phyloP scores from a whole-genome alignment of 2,113 vertebrate genomes.

The Agapornis roseicollis region DNA sequence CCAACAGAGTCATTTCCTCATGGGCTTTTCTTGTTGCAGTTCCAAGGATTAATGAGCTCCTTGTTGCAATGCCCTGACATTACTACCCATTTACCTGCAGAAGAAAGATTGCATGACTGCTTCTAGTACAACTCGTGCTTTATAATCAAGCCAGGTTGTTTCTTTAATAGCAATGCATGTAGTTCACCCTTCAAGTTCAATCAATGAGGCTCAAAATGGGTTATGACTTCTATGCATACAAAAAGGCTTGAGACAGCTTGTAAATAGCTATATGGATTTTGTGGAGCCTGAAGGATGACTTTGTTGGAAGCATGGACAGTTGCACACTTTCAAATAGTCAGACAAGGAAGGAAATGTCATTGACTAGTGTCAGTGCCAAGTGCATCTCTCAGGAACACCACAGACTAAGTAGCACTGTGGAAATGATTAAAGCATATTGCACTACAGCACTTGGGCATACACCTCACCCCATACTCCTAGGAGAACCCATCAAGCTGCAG shows the following conservation, averaged over 20 bases:
- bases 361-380: not conserved
- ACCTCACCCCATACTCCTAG: not conserved
- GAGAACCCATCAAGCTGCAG: not conserved
- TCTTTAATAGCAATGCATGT: not conserved
- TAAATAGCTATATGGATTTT: not conserved
- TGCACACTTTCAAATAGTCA: not conserved
- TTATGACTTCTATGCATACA: not conserved
- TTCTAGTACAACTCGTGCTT: not conserved
- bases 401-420: not conserved
- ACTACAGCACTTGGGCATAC: not conserved
- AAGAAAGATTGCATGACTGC: not conserved
- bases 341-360: not conserved
- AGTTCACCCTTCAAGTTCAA: constrained; percentile 28
- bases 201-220: not conserved
- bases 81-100: not conserved
- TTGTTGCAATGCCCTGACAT: not conserved
- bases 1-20: not conserved
- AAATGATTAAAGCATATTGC: not conserved
- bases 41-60: not conserved
- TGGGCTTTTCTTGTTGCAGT: not conserved
- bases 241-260: not conserved
- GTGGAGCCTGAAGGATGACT: not conserved
- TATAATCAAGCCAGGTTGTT: not conserved
- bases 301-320: not conserved
- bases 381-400: not conserved